Percentiles rank a stretch among this genome's conserved stretches.
phyloP scores from a whole-genome alignment of 2,797 vertebrate species.

The Nannoperca obscura region DNA sequence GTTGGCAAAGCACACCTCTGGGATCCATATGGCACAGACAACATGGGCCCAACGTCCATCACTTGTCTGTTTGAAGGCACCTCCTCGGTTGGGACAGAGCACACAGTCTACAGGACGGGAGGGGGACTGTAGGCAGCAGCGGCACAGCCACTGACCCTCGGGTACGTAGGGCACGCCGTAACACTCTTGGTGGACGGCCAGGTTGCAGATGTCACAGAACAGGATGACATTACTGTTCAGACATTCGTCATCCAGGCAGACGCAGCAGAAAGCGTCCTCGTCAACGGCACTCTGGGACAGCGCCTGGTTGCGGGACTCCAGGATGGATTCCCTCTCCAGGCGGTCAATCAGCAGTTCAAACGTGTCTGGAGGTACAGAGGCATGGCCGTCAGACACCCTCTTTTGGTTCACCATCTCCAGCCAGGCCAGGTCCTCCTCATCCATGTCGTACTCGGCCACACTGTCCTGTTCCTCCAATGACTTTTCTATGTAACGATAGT shows the following conservation, averaged over 20 bases:
- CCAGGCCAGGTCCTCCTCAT: conserved; percentile 97
- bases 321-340: conserved; percentile 94
- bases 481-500: conserved; percentile 94
- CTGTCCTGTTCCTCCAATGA: conserved; percentile 92
- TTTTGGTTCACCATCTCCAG: conserved; percentile 98
- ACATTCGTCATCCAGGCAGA: conserved; percentile 98
- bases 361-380: conserved; percentile 90
- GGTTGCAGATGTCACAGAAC: conserved; percentile 98
- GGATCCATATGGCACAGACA: conserved; percentile 99
- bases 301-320: conserved; percentile 92
- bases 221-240: conserved; percentile 99
- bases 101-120: conserved; percentile 96
- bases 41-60: conserved; percentile 99
- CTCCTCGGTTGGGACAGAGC: conserved; percentile 97
- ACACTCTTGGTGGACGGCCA: conserved; percentile 99
- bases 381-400: conserved; percentile 91
- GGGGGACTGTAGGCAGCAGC: conserved; percentile 97
- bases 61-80: conserved; percentile 98
- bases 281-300: conserved; percentile 92
- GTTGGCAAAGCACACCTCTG: conserved; percentile 98
- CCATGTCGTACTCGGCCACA: conserved; percentile 98
- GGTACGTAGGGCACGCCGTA: conserved; percentile 99
- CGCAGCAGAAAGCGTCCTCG: conserved; percentile 96
- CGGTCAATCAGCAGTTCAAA: conserved; percentile 96
- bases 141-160: conserved; percentile 98